Conservation (phyloP, 2,888 invertebrate genomes). For the Plagiodera versicolora region DNA sequence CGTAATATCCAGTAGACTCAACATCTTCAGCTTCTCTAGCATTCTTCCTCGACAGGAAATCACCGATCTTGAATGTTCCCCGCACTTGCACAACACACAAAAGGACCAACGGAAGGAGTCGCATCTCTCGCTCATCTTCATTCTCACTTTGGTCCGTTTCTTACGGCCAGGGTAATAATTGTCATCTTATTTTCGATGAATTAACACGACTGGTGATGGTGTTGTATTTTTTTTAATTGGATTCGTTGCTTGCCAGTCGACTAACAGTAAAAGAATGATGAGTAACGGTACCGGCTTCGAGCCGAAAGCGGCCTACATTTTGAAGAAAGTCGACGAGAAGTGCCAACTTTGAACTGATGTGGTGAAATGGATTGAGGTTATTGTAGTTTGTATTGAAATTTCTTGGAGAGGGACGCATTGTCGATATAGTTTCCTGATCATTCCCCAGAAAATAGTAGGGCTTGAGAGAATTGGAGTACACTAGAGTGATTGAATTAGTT, state of each 20-base stretch:
- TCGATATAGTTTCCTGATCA: too few species aligned
- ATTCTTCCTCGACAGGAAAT: slow-evolving; percentile 7
- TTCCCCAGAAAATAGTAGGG: too few species aligned
- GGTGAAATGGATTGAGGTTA: too few species aligned
- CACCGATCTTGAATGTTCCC: slow-evolving; percentile 18
- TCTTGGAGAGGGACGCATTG: too few species aligned
- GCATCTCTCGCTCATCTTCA: slow-evolving; percentile 43
- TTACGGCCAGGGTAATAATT: background rate
- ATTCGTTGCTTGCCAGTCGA: slow-evolving; percentile 16
- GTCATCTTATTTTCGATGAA: slow-evolving; percentile 4
- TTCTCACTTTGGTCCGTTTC: slow-evolving; percentile 3
- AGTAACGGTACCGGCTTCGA: slow-evolving; percentile 40
- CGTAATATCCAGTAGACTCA: slow-evolving; percentile 23
- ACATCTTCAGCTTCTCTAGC: slow-evolving; percentile 15
- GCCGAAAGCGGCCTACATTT: slow-evolving; percentile 44
- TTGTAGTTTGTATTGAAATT: too few species aligned
- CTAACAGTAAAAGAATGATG: slow-evolving; percentile 44
- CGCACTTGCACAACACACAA: slow-evolving; percentile 17
- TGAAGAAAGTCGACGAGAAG: background rate
- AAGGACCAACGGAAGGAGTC: slow-evolving; percentile 35
- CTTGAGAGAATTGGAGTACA: too few species aligned
- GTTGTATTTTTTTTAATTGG: slow-evolving; percentile 18
- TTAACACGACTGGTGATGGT: slow-evolving; percentile 8
- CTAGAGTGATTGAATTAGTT: too few species aligned
- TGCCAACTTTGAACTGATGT: too few species aligned